Base-by-base conservation (phyloP, 2,888 invertebrate species). In the Meta bourneti region DNA sequence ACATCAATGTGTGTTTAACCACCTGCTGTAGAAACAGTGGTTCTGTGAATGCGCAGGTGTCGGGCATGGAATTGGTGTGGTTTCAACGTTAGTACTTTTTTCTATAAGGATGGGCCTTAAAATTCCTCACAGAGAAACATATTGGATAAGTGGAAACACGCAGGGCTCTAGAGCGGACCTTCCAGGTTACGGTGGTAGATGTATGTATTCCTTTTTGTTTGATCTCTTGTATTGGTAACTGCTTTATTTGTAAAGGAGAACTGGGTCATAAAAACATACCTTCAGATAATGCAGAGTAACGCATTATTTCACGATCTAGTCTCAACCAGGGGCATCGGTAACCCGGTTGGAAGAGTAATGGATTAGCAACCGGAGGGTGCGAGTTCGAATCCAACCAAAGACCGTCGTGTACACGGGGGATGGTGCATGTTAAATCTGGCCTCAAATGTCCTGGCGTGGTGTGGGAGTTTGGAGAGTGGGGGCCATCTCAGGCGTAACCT, bases 61-160 rank as follows among this genome's bases (percentile, higher is more conserved):
- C 7, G 11, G 51, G 49, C 51, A 49, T 82, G 70, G 19, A 8
- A 70, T 34, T 82, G 69, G 71, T 13, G 49, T 11, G 20, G 20
- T 34, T 79, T 16, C 13, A 79, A 79, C 54, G 13, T 11, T 7
- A 61, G 48, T 9, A 54, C 79, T 61, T 20, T 61, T 52, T 61
- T 61, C 20, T 34, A 61, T 61, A 19, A 82, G 13, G 48, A 89
- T 89, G 88, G 88, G 88, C 61, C 75, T 81, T 49, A 89, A 89
- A 69, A 81, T 89, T 89, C 49, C 80, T 61, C 49, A 61, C 61
- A 81, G 83, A 13, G 34, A 78, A 34, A 89, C 89, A 9, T 89
- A 89, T 71, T 89, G 89, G 89, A 71, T 89, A 11, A 83, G 83
- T 19, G 75, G 83, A 34, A 83, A 74, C 71, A 52, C 78, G 11